These are phyloP conservation scores for Drosophila ironensis DNA, from an alignment of 1,140 invertebrate species.

Conservation along the genomic window DNA sequence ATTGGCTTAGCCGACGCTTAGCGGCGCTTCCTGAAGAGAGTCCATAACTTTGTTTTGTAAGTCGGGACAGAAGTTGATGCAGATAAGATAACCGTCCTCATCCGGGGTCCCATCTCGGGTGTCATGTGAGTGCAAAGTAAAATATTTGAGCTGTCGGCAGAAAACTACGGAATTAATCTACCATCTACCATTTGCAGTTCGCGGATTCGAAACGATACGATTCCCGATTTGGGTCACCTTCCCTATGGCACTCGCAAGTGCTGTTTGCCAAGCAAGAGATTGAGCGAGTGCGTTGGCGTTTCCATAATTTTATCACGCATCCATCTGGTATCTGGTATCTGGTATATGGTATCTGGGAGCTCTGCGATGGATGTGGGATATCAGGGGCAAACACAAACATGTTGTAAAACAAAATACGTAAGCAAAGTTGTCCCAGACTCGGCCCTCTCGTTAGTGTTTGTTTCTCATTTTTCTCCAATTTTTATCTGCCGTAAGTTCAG, in stretches of 20 bases:
- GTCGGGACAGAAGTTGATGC: background rate
- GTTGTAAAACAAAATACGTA: constrained; percentile 68
- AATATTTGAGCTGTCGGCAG: constrained; percentile 30
- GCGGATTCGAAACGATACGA: background rate
- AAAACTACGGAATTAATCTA: constrained; percentile 11
- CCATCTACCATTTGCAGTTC: constrained; percentile 3
- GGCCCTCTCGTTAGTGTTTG: background rate
- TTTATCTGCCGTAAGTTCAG: constrained; percentile 12
- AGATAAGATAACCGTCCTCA: constrained; percentile 53
- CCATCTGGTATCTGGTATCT: too few species aligned
- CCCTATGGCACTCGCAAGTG: too few species aligned
- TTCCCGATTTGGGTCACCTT: background rate
- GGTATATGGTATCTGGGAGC: too few species aligned
- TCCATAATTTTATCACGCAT: constrained; percentile 65
- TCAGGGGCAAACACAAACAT: constrained; percentile 37
- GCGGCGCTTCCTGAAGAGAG: constrained; percentile 41
- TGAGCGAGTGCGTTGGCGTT: background rate
- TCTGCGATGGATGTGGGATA: constrained; percentile 41
- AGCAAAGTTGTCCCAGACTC: constrained; percentile 56
- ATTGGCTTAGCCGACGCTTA: background rate
- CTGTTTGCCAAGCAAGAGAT: constrained; percentile 25
- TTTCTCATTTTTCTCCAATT: background rate
- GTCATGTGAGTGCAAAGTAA: constrained; percentile 50
- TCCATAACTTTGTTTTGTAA: constrained; percentile 39
- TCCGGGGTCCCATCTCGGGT: constrained; percentile 1